Conservation (phyloP, 2,888 invertebrate genomes). For the Melipona beecheii region DNA sequence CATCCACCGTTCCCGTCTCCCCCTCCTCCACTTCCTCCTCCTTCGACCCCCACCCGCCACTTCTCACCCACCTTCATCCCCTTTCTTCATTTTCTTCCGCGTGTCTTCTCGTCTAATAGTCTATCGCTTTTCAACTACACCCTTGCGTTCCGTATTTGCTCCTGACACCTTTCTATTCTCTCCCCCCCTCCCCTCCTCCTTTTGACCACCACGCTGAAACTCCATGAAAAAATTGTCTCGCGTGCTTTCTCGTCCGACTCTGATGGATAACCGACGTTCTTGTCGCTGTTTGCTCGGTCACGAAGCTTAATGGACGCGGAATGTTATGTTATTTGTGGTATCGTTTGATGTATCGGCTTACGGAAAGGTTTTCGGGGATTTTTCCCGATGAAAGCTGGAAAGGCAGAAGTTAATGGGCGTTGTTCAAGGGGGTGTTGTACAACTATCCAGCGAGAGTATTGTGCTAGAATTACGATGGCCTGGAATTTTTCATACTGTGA, state of each 20-base stretch:
- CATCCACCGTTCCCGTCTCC: background rate
- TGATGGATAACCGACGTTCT: slow-evolving; percentile 1
- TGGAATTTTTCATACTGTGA: background rate
- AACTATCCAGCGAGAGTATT: background rate
- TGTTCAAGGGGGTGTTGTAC: background rate
- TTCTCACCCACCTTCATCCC: background rate
- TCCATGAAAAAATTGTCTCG: slow-evolving; percentile 3
- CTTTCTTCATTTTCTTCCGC: slow-evolving; percentile 48
- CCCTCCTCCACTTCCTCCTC: background rate
- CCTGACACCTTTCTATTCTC: slow-evolving; percentile 26
- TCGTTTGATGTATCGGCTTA: slow-evolving; percentile 34
- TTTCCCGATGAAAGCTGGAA: background rate
- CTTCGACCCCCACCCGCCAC: slow-evolving; percentile 10
- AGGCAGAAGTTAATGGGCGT: background rate
- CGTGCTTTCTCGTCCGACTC: background rate
- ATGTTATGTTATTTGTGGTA: slow-evolving; percentile 26
- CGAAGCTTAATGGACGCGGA: slow-evolving; percentile 21
- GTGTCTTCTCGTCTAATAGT: slow-evolving; percentile 56
- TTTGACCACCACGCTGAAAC: background rate
- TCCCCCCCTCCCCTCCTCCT: too few species aligned
- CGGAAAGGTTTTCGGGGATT: background rate
- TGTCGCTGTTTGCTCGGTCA: slow-evolving; percentile 1
- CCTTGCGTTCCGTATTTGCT: slow-evolving; percentile 32
- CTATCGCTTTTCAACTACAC: slow-evolving; percentile 50
- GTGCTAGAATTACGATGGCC: too few species aligned